These are phyloP conservation scores for Acridotheres tristis DNA, from an alignment of 2,797 vertebrate genomes.

Conservation along the genomic window DNA sequence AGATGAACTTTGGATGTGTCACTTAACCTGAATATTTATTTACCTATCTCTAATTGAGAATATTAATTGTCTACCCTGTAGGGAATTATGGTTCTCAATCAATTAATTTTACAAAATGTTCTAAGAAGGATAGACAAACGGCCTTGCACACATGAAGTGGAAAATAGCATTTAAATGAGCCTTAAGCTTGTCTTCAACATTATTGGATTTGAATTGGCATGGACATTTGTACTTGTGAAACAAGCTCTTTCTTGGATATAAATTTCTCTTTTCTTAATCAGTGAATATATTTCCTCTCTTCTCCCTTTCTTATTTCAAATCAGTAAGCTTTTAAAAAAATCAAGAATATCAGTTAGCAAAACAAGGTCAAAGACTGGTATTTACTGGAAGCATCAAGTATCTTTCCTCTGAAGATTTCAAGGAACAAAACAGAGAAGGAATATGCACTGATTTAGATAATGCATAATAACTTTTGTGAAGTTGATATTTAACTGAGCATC, in stretches of 20 bases:
- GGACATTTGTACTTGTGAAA: neutral
- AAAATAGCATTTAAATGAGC: neutral
- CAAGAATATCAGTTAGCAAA: neutral
- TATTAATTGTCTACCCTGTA: neutral
- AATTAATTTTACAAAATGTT: neutral
- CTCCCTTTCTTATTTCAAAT: neutral
- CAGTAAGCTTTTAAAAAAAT: neutral
- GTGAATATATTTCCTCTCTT: neutral
- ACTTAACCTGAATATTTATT: neutral
- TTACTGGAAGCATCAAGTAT: neutral
- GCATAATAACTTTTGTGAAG: too few species aligned
- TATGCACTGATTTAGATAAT: neutral
- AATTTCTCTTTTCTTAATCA: neutral
- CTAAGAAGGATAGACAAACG: neutral
- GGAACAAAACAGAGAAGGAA: neutral
- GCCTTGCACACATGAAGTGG: neutral
- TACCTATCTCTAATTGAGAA: neutral
- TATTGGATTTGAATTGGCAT: neutral
- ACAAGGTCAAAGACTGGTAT: neutral
- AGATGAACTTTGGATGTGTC: neutral
- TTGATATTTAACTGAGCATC: neutral
- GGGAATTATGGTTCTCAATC: neutral
- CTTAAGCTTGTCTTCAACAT: neutral
- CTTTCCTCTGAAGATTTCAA: neutral
- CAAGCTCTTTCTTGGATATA: neutral